Conservation (phyloP, 2,797 vertebrate genomes). For the Acrossocheilus wenchowensis region DNA sequence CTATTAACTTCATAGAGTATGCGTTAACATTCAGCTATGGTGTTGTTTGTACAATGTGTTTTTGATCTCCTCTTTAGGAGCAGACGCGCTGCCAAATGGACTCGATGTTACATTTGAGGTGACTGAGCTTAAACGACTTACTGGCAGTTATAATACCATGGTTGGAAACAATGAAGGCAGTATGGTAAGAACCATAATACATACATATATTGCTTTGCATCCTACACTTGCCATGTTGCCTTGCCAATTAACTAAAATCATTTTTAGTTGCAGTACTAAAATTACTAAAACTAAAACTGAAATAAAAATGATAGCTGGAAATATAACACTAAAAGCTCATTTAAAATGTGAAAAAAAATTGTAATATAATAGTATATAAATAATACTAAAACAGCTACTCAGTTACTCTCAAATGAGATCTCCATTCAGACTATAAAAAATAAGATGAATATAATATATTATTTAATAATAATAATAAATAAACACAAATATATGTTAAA, state of each 20-base stretch:
- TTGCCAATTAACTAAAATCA: background rate
- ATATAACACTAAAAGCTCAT: background rate
- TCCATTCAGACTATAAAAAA: background rate
- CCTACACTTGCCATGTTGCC: background rate
- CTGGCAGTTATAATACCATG: slow-evolving; percentile 98
- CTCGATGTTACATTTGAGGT: slow-evolving; percentile 95
- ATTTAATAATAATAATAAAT: too few species aligned
- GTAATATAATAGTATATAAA: background rate
- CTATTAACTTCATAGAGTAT: background rate
- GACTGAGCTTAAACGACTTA: slow-evolving; percentile 88
- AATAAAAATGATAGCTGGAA: background rate
- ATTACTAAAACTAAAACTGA: background rate
- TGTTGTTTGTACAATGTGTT: background rate
- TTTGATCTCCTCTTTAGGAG: slow-evolving; percentile 73
- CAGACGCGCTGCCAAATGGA: slow-evolving; percentile 91
- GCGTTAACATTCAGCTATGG: background rate
- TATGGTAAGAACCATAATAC: slow-evolving; percentile 82
- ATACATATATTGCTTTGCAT: background rate
- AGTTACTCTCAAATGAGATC: background rate
- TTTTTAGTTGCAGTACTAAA: background rate
- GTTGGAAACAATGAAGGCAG: slow-evolving; percentile 99
- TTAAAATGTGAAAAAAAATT: background rate
- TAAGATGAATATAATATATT: too few species aligned
- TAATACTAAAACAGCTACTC: background rate
- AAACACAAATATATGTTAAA: too few species aligned